phyloP scores from a whole-genome alignment of 2,888 invertebrate species.

The Micoletzkya japonica region DNA sequence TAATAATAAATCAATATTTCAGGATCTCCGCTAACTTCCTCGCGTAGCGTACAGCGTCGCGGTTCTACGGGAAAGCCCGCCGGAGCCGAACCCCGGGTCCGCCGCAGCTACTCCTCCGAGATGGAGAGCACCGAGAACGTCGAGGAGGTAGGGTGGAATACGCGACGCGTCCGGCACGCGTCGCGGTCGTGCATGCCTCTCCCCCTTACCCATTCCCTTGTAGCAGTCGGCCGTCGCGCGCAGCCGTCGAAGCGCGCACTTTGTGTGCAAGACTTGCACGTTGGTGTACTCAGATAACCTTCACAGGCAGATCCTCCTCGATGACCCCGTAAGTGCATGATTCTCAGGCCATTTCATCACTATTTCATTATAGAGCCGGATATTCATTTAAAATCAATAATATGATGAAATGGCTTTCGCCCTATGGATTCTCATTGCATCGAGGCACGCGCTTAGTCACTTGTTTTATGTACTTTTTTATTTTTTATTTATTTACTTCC shows the following conservation, averaged over 20 bases:
- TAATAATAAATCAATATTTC: no score
- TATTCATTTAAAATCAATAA: no score
- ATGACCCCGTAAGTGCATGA: slow-evolving; percentile 49
- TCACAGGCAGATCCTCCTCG: slow-evolving; percentile 47
- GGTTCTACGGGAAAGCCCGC: slow-evolving; percentile 14
- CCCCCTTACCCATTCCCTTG: no score
- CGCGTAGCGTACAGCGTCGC: slow-evolving; percentile 22
- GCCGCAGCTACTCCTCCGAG: slow-evolving; percentile 25
- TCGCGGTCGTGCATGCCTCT: neutral
- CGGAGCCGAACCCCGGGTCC: slow-evolving; percentile 2
- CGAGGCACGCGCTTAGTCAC: no score
- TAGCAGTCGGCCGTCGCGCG: no score
- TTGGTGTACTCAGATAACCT: slow-evolving; percentile 49
- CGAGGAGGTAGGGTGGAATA: slow-evolving; percentile 7
- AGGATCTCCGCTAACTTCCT: slow-evolving; percentile 27
- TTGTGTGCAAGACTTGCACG: slow-evolving; percentile 41
- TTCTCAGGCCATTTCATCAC: no score
- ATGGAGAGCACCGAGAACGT: slow-evolving; percentile 25
- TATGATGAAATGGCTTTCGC: no score
- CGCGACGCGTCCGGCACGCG: neutral
- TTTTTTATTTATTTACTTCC: no score
- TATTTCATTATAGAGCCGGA: no score
- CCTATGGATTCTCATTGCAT: no score
- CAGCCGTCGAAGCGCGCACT: neutral
- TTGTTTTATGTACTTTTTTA: no score